Base-by-base conservation (phyloP, 2,797 vertebrate species). In the Gila robusta region DNA sequence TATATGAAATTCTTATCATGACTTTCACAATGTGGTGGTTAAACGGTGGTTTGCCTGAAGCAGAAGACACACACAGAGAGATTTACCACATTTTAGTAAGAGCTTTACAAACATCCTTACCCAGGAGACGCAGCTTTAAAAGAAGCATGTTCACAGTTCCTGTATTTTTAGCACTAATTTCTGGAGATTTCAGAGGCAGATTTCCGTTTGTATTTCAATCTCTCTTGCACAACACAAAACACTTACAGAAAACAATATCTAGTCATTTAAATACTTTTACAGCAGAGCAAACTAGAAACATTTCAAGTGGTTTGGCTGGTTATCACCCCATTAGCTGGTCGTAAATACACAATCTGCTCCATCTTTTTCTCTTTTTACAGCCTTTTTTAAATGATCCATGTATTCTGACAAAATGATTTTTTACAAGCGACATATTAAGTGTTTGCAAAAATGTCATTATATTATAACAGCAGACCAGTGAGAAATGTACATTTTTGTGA, bases 1-100 rank as follows among this genome's bases (percentile, higher is more conserved):
- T n/a, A 62, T 41, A 35, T 64, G 10, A 69, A 67, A 81, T 69
- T 52, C 64, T 81, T 32, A 69, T 80, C 41, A 9, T 81, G 44
- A 47, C 59, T 64, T 79, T 37, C 10, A 32, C 17, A 28, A 21
- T 21, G 41, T 28, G 17, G 39, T 32, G 56, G 47, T 76, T 54
- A 76, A 54, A 35, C 5, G 4, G 6, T 72, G 70, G 26, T 81
- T 81, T 52, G 28, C 79, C 11, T 19, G 62, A 49, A 21, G 39
- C n/a, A 16, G 17, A 80, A 1, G 26, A 67, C n/a, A 17, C 54
- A 26, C 23, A 78, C 4, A 41, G 23, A 62, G 62, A 32, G 62
- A 32, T 32, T 32, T 32, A 26, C 14, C 6, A 0, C 54, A 26
- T 26, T 59, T 79, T 28, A 17, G 14, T 11, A 11, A 41, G 14